Percentiles rank a stretch among this genome's conserved stretches.
Evolutionary conservation across 2,797 vertebrate genomes (phyloP).

Genomic region (Hephaestus fuliginosus): DNA sequence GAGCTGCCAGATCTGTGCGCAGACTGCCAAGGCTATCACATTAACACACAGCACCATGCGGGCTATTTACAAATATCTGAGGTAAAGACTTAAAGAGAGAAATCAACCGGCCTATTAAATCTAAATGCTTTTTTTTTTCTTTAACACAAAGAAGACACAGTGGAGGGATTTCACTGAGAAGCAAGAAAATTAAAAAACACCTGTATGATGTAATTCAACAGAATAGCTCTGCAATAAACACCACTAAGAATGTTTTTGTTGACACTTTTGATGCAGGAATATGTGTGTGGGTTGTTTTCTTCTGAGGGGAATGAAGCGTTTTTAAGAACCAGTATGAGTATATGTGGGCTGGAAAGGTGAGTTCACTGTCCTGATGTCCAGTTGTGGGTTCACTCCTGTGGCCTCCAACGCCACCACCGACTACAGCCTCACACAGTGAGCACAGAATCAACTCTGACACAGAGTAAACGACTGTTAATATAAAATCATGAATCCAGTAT

Average conservation of each 20-base stretch:
- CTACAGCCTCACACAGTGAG: neutral
- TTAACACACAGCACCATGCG: slow-evolving; percentile 36
- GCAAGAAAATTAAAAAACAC: slow-evolving; percentile 20
- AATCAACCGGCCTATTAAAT: slow-evolving; percentile 26
- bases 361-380: neutral
- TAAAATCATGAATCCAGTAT: neutral
- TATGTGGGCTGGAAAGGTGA: neutral
- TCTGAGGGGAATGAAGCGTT: neutral
- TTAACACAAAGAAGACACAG: neutral
- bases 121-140: slow-evolving; percentile 1
- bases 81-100: slow-evolving; percentile 34
- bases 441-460: slow-evolving; percentile 1
- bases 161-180: neutral
- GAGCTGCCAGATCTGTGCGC: slow-evolving; percentile 33
- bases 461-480: neutral
- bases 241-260: slow-evolving; percentile 6
- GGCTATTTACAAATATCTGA: slow-evolving; percentile 36
- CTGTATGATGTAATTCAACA: slow-evolving; percentile 29
- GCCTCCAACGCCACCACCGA: neutral
- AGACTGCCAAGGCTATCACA: slow-evolving; percentile 47
- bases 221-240: neutral
- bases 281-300: neutral
- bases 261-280: neutral
- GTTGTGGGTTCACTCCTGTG: neutral
- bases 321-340: neutral